Conservation (phyloP, 2,888 invertebrate genomes). For the Hirtodrosophila confusa region DNA sequence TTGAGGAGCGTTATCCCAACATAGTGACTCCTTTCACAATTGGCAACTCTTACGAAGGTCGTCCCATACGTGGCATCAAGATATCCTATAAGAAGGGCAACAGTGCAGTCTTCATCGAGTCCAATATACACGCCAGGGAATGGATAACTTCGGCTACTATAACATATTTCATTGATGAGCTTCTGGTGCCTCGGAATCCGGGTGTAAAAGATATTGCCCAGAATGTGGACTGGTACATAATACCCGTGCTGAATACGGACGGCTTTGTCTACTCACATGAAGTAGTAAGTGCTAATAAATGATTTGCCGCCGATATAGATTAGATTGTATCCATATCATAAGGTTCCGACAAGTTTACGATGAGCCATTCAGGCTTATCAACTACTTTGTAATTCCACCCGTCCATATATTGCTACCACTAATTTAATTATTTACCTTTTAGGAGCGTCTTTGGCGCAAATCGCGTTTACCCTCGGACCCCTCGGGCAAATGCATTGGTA, state of each 20-base stretch:
- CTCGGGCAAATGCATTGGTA: slow-evolving; percentile 79
- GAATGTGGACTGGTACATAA: slow-evolving; percentile 89
- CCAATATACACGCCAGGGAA: slow-evolving; percentile 88
- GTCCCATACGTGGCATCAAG: slow-evolving; percentile 86
- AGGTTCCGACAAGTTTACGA: slow-evolving; percentile 29
- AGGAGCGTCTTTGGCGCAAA: slow-evolving; percentile 88
- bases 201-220: slow-evolving; percentile 86
- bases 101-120: slow-evolving; percentile 87
- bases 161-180: slow-evolving; percentile 89
- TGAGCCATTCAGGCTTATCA: slow-evolving; percentile 17
- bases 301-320: slow-evolving; percentile 23
- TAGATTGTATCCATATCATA: slow-evolving; percentile 40
- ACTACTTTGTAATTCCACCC: slow-evolving; percentile 1
- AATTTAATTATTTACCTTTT: neutral
- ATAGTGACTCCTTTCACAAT: slow-evolving; percentile 85
- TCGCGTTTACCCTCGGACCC: slow-evolving; percentile 85
- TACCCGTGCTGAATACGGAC: slow-evolving; percentile 90
- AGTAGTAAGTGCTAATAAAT: slow-evolving; percentile 84
- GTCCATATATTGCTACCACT: slow-evolving; percentile 13
- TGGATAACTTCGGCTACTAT: slow-evolving; percentile 90
- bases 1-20: slow-evolving; percentile 85
- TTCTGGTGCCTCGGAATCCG: slow-evolving; percentile 87
- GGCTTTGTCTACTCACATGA: slow-evolving; percentile 88
- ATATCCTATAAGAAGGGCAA: slow-evolving; percentile 84
- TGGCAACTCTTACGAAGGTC: slow-evolving; percentile 87